phyloP scores from a whole-genome alignment of 2,113 vertebrate genomes.

The Porphyrio hochstetteri region DNA sequence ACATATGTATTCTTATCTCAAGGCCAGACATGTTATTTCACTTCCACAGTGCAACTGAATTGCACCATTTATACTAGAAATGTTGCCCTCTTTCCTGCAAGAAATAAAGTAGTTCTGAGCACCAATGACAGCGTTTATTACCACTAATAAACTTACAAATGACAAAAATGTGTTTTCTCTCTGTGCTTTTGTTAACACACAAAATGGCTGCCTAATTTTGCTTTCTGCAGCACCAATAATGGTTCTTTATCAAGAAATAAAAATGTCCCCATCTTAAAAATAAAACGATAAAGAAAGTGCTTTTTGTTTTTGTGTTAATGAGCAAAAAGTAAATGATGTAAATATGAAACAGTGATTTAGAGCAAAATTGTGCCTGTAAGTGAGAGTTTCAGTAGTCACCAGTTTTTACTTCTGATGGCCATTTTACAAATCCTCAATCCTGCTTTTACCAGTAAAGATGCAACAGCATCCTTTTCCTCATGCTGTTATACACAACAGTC shows the following conservation, averaged over 20 bases:
- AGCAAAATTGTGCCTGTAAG: not conserved
- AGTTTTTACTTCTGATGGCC: not conserved
- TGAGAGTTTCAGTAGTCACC: accelerated
- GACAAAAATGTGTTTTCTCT: not conserved
- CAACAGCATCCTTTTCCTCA: not conserved
- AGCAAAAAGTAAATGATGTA: not conserved
- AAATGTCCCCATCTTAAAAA: not conserved
- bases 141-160: not conserved
- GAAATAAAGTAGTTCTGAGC: not conserved
- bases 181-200: not conserved
- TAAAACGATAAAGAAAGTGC: not conserved
- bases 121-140: not conserved
- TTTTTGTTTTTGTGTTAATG: not conserved
- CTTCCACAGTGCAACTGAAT: not conserved
- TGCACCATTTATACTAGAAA: not conserved
- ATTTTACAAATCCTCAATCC: not conserved
- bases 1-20: not conserved
- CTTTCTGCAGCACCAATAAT: not conserved
- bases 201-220: not conserved
- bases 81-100: not conserved
- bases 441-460: not conserved
- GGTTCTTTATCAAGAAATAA: not conserved
- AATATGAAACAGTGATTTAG: not conserved
- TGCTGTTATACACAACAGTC: not conserved
- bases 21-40: not conserved